A percentile compares a stretch with the other conserved stretches of the same genome.
Evolutionary conservation across 2,797 vertebrate species (phyloP).

Genomic region (Spea hammondii): DNA sequence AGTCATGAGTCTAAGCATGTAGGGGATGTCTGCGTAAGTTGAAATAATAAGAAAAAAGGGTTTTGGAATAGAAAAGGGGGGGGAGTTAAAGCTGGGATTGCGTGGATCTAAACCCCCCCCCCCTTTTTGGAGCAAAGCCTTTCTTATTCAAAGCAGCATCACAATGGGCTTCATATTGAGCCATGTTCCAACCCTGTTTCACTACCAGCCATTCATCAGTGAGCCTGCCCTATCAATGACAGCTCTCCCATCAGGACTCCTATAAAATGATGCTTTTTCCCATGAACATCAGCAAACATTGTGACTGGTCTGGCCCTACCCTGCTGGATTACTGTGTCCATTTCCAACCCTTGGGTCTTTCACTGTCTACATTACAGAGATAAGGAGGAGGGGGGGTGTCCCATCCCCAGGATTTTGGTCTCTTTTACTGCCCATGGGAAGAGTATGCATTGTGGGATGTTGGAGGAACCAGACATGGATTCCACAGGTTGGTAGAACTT

Average conservation of each 20-base stretch:
- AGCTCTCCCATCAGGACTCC: slow-evolving; percentile 98
- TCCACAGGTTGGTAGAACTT: slow-evolving; percentile 93
- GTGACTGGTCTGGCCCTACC: slow-evolving; percentile 98
- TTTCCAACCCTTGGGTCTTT: slow-evolving; percentile 56
- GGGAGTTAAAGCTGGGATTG: slow-evolving; percentile 95
- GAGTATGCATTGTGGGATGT: slow-evolving; percentile 98
- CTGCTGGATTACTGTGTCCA: slow-evolving; percentile 85
- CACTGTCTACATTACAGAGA: slow-evolving; percentile 61
- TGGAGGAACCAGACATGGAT: slow-evolving; percentile 99
- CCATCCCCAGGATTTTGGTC: slow-evolving; percentile 71
- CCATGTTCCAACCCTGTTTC: slow-evolving; percentile 99
- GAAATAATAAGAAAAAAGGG: slow-evolving; percentile 77
- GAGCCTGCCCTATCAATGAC: slow-evolving; percentile 99
- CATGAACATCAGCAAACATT: slow-evolving; percentile 99
- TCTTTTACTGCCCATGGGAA: slow-evolving; percentile 91
- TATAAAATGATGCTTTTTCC: slow-evolving; percentile 99
- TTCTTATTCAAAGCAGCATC: slow-evolving; percentile 99
- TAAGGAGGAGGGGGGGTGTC: slow-evolving; percentile 66
- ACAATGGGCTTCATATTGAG: slow-evolving; percentile 99
- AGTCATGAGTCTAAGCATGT: slow-evolving; percentile 55
- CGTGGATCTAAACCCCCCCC: slow-evolving; percentile 90
- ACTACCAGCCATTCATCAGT: slow-evolving; percentile 99
- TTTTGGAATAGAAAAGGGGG: slow-evolving; percentile 88
- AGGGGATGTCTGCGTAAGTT: slow-evolving; percentile 72
- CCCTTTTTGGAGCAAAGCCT: slow-evolving; percentile 93